phyloP scores from a whole-genome alignment of 2,888 invertebrate species.

The Luffia ferchaultella region DNA sequence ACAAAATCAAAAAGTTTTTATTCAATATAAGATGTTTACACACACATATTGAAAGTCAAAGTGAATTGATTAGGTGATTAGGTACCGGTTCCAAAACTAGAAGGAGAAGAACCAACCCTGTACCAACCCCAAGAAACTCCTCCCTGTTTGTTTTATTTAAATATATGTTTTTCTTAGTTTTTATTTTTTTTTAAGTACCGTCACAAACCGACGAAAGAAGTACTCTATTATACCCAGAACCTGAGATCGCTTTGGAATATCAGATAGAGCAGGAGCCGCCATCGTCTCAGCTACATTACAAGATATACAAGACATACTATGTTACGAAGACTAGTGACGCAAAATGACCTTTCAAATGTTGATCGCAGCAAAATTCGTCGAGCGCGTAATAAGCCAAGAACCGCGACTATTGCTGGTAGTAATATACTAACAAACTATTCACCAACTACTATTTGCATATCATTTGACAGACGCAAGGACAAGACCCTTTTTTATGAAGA shows the following conservation, averaged over 20 bases:
- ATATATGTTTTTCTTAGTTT: too few species aligned
- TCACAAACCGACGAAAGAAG: background rate
- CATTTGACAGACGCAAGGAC: slow-evolving; percentile 7
- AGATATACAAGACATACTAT: too few species aligned
- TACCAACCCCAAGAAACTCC: too few species aligned
- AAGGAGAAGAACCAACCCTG: too few species aligned
- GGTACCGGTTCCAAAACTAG: too few species aligned
- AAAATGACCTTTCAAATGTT: slow-evolving; percentile 3
- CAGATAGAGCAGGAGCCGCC: slow-evolving; percentile 6
- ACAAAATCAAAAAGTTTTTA: too few species aligned
- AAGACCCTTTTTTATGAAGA: slow-evolving; percentile 5
- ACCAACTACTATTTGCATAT: slow-evolving; percentile 2
- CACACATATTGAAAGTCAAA: too few species aligned
- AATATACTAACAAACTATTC: background rate
- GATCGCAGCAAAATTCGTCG: slow-evolving; percentile 6
- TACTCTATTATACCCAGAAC: too few species aligned
- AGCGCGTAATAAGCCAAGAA: slow-evolving; percentile 5
- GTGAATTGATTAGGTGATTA: too few species aligned
- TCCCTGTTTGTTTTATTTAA: too few species aligned
- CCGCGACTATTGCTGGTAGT: slow-evolving; percentile 3
- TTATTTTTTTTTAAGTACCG: background rate
- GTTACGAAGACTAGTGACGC: slow-evolving; percentile 6
- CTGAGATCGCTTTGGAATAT: too few species aligned
- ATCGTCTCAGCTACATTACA: slow-evolving; percentile 6
- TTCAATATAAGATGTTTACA: too few species aligned